A percentile compares a stretch with the other conserved stretches of the same genome.
Conservation (phyloP, 2,888 invertebrate genomes). For the Cactoblastis cactorum region DNA sequence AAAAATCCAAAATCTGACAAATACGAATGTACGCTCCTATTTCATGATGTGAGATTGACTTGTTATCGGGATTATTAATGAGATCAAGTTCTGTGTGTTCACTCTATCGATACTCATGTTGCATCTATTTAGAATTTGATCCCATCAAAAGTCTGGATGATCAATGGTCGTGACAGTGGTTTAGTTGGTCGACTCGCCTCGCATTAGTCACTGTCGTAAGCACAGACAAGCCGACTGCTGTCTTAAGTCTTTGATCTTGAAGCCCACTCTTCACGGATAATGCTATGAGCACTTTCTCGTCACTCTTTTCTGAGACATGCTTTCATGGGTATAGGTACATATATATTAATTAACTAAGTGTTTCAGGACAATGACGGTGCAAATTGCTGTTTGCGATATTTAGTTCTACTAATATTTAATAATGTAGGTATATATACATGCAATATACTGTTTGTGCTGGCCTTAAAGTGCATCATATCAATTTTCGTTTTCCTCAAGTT, state of each 20-base stretch:
- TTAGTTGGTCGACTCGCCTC: constrained; percentile 43
- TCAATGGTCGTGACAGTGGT: constrained; percentile 58
- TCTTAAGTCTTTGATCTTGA: constrained; percentile 66
- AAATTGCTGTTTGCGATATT: constrained; percentile 67
- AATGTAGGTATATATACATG: constrained; percentile 67
- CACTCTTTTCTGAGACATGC: constrained; percentile 78
- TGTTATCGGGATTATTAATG: constrained; percentile 42
- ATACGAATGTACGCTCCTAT: constrained; percentile 61
- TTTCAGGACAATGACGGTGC: constrained; percentile 69
- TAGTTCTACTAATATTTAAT: constrained; percentile 61
- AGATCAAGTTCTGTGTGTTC: constrained; percentile 37
- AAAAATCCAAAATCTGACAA: constrained; percentile 84
- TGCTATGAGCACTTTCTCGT: constrained; percentile 56
- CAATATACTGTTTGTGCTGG: constrained; percentile 68
- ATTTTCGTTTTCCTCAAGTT: constrained; percentile 44
- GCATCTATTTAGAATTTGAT: constrained; percentile 40
- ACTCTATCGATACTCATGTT: constrained; percentile 19
- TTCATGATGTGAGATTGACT: constrained; percentile 34
- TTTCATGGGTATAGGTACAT: constrained; percentile 68
- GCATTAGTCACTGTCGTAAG: constrained; percentile 71
- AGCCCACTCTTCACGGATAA: constrained; percentile 60
- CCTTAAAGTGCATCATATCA: constrained; percentile 75
- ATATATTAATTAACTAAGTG: constrained; percentile 57
- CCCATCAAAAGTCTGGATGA: constrained; percentile 57
- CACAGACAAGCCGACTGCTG: constrained; percentile 72